Conservation (phyloP, 2,888 invertebrate genomes). For the Pimpla rufipes region DNA sequence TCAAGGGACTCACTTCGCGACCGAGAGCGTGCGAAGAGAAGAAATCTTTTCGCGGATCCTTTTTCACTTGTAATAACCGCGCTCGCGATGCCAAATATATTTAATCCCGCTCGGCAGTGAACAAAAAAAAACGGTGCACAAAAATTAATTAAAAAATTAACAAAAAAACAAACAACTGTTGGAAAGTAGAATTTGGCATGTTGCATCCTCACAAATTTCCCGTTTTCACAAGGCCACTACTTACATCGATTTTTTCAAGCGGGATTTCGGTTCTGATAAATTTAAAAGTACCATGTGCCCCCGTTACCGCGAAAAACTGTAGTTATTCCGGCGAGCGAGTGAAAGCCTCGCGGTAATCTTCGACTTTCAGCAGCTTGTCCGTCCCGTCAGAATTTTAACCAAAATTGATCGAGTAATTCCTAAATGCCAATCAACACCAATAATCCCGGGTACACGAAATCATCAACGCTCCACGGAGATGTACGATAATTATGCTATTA, state of each 20-base stretch:
- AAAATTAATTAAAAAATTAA: no score
- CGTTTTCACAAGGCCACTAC: no score
- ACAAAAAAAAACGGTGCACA: no score
- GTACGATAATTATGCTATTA: constrained; percentile 56
- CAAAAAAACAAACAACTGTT: background rate
- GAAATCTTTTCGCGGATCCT: constrained; percentile 63
- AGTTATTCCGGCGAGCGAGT: background rate
- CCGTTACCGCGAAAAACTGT: background rate
- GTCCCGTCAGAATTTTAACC: background rate
- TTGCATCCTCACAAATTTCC: no score
- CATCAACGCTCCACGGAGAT: background rate
- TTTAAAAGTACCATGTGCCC: no score
- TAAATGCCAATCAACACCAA: constrained; percentile 53
- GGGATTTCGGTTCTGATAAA: no score
- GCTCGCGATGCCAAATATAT: constrained; percentile 3
- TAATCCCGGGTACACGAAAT: constrained; percentile 18
- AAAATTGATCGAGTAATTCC: constrained; percentile 13
- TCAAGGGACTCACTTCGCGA: constrained; percentile 33
- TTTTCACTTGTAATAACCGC: constrained; percentile 38
- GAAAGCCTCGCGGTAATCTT: background rate
- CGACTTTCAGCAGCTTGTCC: background rate
- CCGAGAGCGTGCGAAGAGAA: constrained; percentile 18
- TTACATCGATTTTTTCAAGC: no score
- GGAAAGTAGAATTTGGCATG: no score
- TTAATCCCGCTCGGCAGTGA: background rate